Evolutionary conservation across 1,140 invertebrate genomes (phyloP), one percentile per base, ranked within the genome.

Genomic region (Helicorthomorpha holstii): DNA sequence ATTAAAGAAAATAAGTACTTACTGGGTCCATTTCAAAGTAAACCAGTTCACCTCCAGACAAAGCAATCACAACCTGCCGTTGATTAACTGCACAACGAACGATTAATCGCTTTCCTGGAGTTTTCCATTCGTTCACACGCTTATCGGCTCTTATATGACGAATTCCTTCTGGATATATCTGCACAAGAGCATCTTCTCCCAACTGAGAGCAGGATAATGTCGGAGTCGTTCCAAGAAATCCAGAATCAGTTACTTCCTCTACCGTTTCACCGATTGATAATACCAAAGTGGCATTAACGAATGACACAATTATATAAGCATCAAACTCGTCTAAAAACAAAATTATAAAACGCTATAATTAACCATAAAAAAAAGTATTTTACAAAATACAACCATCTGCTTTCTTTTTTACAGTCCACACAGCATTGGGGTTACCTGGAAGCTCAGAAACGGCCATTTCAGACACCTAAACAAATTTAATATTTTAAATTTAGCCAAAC

Each of bases 11-110:
- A 54, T 56, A 4, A 22, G 51, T 52, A 76, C 82, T 82, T 79
- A 94, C 90, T 56, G 86, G 83, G 69, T 98, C 94, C 92, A 99
- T 94, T 76, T 98, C 95, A 69, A 99, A 99, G 71, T 98, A 99
- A 19, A 98, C 92, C 22, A 99, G 71, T 74, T 98, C 95, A 46
- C 94, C 92, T 0, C 94, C 95, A 29, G 89, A 89, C 3, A 99
- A 69, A 1, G 95, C 94, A 57, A 99, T 98, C 0, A 98, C 94
- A 23, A 97, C 91, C 73, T 99, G 96, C 53, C 95, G 74, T 63
- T 96, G 89, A 71, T 99, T 99, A 0, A 99, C 88, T 1, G 95
- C 94, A 73, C 95, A 99, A 67, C 93, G 92, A 0, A 93, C 83
- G 55, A 99, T 98, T 0, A 83, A 86, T 61, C 95, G 94, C 66